Evolutionary conservation across 1,140 invertebrate species (phyloP).

Genomic region (Epicauta chinensis): DNA sequence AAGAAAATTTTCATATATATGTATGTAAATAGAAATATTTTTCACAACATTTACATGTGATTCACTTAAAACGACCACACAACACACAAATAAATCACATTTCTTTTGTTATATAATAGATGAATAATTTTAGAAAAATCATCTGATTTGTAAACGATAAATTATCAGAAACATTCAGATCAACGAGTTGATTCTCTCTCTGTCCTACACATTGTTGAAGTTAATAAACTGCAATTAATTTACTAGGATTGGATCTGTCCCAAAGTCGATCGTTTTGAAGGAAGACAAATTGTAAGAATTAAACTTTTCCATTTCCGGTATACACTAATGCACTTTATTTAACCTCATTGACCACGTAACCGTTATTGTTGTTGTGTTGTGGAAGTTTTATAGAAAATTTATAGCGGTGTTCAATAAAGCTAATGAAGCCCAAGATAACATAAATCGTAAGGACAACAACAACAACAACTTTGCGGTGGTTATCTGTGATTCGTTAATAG

Average conservation of each 20-base stretch:
- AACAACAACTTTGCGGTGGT: constrained; percentile 2
- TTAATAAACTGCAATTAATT: constrained; percentile 24
- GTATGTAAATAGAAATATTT: too few species aligned
- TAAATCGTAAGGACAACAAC: constrained; percentile 30
- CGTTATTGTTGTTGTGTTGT: constrained; percentile 35
- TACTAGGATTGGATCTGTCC: constrained; percentile 20
- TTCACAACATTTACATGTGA: too few species aligned
- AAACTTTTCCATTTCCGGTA: constrained; percentile 38
- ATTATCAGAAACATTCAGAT: too few species aligned
- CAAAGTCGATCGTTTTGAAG: constrained; percentile 22
- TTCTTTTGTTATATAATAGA: too few species aligned
- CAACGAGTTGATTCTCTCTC: too few species aligned
- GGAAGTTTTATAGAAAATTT: constrained; percentile 33
- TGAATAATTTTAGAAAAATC: too few species aligned
- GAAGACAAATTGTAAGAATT: constrained; percentile 37
- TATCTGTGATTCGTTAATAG: neutral
- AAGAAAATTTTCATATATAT: too few species aligned
- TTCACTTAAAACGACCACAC: too few species aligned
- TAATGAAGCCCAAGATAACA: constrained; percentile 35
- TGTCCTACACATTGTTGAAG: neutral
- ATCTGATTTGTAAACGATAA: too few species aligned
- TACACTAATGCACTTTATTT: constrained; percentile 37
- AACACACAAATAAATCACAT: too few species aligned
- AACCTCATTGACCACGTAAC: constrained; percentile 39
- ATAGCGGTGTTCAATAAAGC: constrained; percentile 38